Evolutionary conservation across 2,113 vertebrate genomes (phyloP).

Genomic region (Pygoscelis antarcticus): DNA sequence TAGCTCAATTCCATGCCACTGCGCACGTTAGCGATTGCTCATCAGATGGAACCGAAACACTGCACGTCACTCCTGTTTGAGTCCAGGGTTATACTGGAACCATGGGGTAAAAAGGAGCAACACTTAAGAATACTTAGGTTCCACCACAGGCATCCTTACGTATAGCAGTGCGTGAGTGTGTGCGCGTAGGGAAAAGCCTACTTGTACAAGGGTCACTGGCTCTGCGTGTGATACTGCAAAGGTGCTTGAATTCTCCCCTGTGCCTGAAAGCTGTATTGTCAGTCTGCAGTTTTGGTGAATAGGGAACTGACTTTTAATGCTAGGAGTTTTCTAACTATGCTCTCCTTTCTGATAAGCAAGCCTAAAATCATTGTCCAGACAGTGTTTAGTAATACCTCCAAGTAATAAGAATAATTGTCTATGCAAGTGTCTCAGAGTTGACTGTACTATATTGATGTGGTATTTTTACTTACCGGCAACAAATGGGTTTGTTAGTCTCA

Average conservation of each 20-base stretch:
- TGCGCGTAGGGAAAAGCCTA: neutral
- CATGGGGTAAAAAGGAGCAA: rapidly evolving
- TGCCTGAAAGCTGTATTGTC: neutral
- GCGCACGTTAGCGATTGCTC: rapidly evolving
- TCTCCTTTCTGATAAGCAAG: neutral
- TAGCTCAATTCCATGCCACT: neutral
- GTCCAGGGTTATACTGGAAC: neutral
- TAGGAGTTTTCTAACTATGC: too few relatives aligned
- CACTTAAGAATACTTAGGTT: too few relatives aligned
- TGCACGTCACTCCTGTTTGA: rapidly evolving
- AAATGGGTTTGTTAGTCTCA: neutral
- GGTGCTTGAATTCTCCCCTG: neutral
- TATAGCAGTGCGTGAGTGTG: too few relatives aligned
- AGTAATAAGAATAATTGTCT: rapidly evolving
- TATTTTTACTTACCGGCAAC: neutral
- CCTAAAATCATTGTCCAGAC: neutral
- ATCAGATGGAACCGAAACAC: neutral
- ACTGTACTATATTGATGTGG: rapidly evolving
- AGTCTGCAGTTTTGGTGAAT: neutral
- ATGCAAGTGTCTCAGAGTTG: neutral
- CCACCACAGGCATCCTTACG: too few relatives aligned
- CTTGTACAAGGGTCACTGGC: neutral
- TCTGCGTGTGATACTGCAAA: rapidly evolving
- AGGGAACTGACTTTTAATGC: neutral
- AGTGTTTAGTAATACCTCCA: too few relatives aligned